Evolutionary conservation across 2,888 invertebrate species (phyloP), one percentile per base, ranked within the genome.

Genomic region (Drosophila recens): DNA sequence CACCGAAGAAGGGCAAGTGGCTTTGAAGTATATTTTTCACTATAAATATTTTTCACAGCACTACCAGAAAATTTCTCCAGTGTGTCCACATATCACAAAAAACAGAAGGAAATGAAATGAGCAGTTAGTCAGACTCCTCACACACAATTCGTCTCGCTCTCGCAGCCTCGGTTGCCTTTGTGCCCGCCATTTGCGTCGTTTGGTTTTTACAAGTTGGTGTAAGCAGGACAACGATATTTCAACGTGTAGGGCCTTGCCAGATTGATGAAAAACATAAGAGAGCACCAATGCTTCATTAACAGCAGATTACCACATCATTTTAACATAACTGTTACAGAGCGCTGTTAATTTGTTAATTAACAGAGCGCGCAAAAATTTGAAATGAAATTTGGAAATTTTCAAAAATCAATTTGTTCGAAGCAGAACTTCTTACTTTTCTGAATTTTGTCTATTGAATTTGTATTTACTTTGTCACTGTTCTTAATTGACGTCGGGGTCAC

Each of bases 11-110:
- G 79, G 69, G 76, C 73, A 66, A 67, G 72, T 77, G 74, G 73
- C 80, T 77, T 75, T 67, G 48, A 77, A 72, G 65, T 77, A 74
- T 81, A 84, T 75, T 77, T 79, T 80, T 75, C 85, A 82, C 87
- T 66, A 87, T 77, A 82, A 87, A 79, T 89, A 86, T 82, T 90
- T 90, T 90, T 86, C 88, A 85, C 83, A 83, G 85, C 84, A 82
- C 88, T 80, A 89, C 79, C 83, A 90, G 87, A 90, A 91, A 90
- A 84, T 78, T 77, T 82, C 74, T 75, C 79, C 88, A 87, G 87
- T 88, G 89, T 86, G 87, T 64, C 83, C 73, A 81, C 75, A 79
- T 64, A 73, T 62, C 74, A 78, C 75, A 61, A 72, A 75, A 80
- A 72, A 69, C 76, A 77, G 75, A 75, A 85, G 71, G 73, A 70